These are phyloP conservation scores for Petaurus breviceps DNA, from an alignment of 2,113 vertebrate genomes.

Conservation along the genomic window DNA sequence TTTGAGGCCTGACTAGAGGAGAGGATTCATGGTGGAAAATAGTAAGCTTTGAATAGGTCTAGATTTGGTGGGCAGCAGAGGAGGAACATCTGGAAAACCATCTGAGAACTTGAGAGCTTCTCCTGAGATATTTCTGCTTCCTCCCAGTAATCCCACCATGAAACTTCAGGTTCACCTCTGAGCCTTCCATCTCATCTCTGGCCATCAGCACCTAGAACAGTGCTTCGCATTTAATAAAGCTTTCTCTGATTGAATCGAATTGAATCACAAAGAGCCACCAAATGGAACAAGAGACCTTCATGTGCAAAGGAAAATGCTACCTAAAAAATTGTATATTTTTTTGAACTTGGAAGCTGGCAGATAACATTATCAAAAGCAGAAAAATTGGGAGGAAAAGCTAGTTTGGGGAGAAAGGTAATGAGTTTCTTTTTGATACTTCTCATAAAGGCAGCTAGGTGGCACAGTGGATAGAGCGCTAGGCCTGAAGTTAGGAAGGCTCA, in stretches of 20 bases:
- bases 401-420: not conserved
- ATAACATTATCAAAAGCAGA: not conserved
- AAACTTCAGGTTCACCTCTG: not conserved
- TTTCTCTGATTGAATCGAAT: not conserved
- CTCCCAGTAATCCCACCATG: not conserved
- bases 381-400: not conserved
- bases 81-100: not conserved
- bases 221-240: not conserved
- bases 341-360: not conserved
- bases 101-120: not conserved
- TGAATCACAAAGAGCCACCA: not conserved
- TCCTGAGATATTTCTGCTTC: not conserved
- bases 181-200: not conserved
- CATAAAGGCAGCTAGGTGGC: no score
- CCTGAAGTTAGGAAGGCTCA: not conserved
- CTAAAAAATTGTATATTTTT: not conserved
- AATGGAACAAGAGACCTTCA: not conserved
- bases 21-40: not conserved
- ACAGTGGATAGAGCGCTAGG: not conserved
- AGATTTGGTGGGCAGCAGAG: no score
- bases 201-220: not conserved
- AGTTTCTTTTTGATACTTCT: not conserved
- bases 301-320: not conserved
- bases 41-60: not conserved
- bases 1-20: no score